Base-by-base conservation (phyloP, 1,140 invertebrate genomes). In the Linepithema humile region DNA sequence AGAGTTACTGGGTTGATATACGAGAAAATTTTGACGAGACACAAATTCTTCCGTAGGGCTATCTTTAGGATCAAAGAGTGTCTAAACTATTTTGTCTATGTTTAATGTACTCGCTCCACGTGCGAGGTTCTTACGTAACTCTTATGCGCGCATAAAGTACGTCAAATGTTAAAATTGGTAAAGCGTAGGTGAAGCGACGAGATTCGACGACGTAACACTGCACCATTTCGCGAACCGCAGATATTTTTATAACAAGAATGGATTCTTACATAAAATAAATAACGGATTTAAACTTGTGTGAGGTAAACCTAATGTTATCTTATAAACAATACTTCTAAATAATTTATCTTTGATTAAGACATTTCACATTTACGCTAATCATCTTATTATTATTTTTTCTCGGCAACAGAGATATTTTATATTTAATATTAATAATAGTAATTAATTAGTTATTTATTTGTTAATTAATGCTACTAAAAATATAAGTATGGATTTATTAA, bases 101-200 rank as follows among this genome's bases (percentile, higher is more conserved):
- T 10, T 40, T 65, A 64, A 38, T 65, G 40, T 43, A 77, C 65
- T 77, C 73, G 32, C 40, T 15, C 73, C 73, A 77, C 59, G 73
- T 77, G 73, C 29, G 29, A 75, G 12, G n/a, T 65, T 50, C 59
- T 77, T 77, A 77, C 59, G 73, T 77, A 77, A 77, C 59, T 38
- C 15, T 7, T 0, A 29, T 35, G 59, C 35, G 50, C 70, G n/a
- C 70, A 57, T 57, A 26, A 72, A 40, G 29, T 77, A 48, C 4
- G 15, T 9, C n/a, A 20, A 48, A 75, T 45, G 57, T 64, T 75
- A 75, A 75, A 35, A 45, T 23, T 48, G 40, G 57, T 10, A 15
- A 43, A 43, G 12, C 26, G 29, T 48, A 62, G 7, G 4, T 64
- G 12, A 40, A 26, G 1, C 1, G 12, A 23, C n/a, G 38, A 64